These are phyloP conservation scores for Carcharodon carcharias DNA, from an alignment of 2,797 vertebrate genomes.

Conservation along the genomic window DNA sequence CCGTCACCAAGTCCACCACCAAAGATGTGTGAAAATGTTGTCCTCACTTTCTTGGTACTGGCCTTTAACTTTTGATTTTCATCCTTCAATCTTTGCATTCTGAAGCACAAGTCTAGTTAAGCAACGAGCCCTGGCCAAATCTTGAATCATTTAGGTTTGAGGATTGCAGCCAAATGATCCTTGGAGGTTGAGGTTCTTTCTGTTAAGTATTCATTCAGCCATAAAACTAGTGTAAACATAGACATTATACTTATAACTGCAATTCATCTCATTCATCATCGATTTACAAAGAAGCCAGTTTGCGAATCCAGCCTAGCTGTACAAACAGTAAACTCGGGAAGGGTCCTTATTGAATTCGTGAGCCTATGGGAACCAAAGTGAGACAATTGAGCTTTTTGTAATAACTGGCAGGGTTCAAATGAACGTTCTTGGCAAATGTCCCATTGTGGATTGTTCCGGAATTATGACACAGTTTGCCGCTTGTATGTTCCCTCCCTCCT, in stretches of 20 bases:
- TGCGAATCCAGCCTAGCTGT: neutral
- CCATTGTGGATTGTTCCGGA: too few relatives aligned
- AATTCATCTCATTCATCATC: neutral
- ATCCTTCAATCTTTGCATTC: neutral
- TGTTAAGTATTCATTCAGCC: too few relatives aligned
- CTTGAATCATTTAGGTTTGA: neutral
- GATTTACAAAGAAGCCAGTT: neutral
- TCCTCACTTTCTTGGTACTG: neutral
- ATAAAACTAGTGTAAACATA: neutral
- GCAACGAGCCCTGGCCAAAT: neutral
- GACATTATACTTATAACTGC: neutral
- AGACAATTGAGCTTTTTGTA: neutral
- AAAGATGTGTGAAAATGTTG: too few relatives aligned
- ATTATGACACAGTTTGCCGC: too few relatives aligned
- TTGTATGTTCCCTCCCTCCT: neutral
- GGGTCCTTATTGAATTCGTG: neutral
- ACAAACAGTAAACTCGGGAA: neutral
- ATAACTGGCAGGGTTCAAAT: neutral
- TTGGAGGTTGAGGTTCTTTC: too few relatives aligned
- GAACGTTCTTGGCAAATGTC: neutral
- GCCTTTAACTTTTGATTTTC: neutral
- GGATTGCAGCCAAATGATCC: too few relatives aligned
- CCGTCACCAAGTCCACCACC: too few relatives aligned
- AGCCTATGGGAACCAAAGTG: neutral
- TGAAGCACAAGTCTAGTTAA: neutral